Evolutionary conservation across 1,140 invertebrate species (phyloP).

Genomic region (Drosophila kanapiae): DNA sequence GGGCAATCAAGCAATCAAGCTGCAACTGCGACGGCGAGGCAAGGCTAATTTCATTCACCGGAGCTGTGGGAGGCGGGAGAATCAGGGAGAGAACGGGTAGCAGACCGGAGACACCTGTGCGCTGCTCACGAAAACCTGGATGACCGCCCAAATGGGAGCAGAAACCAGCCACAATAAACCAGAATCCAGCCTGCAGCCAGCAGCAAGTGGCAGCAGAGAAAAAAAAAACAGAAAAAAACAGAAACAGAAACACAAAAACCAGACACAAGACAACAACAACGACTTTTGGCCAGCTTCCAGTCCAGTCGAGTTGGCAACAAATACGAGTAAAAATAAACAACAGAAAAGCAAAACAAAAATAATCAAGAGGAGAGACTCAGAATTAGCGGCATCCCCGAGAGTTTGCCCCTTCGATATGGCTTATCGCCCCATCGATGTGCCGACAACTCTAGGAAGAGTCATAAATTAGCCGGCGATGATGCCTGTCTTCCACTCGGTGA

Average conservation of each 20-base stretch:
- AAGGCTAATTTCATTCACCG: conserved; percentile 54
- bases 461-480: conserved; percentile 54
- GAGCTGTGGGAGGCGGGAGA: conserved; percentile 12
- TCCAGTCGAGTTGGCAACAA: conserved; percentile 48
- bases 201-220: conserved; percentile 44
- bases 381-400: conserved; percentile 26
- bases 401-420: conserved; percentile 35
- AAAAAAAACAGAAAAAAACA: conserved; percentile 15
- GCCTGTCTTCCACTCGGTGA: conserved; percentile 38
- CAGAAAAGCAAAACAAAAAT: background rate
- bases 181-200: conserved; percentile 71
- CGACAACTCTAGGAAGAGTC: conserved; percentile 58
- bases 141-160: conserved; percentile 63
- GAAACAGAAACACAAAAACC: no score
- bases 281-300: conserved; percentile 52
- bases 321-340: conserved; percentile 26
- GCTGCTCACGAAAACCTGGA: conserved; percentile 31
- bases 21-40: conserved; percentile 24
- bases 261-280: conserved; percentile 40
- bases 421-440: conserved; percentile 51
- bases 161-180: conserved; percentile 56
- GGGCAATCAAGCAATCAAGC: conserved; percentile 63
- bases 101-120: conserved; percentile 37
- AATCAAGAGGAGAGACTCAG: background rate
- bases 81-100: conserved; percentile 3